Conservation (phyloP, 2,113 vertebrate species). For the Nansenia antarctica region DNA sequence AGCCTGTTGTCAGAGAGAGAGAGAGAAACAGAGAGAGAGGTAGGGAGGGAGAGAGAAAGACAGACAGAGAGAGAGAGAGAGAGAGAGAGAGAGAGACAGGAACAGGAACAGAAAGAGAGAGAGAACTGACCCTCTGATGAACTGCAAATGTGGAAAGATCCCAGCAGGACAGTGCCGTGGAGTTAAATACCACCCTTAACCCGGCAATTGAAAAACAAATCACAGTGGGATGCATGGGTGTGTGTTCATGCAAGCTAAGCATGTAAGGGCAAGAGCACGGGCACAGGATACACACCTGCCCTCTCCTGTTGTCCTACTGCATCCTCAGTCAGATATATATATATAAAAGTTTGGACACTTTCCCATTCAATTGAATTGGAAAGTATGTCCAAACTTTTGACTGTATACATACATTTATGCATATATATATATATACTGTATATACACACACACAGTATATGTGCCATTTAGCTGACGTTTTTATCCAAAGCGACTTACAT, state of each 20-base stretch:
- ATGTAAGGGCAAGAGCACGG: too few relatives aligned
- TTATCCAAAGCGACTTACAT: too few relatives aligned
- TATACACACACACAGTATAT: too few relatives aligned
- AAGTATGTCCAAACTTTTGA: too few relatives aligned
- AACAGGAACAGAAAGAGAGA: slow-evolving; percentile 40
- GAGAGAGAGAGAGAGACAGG: background rate
- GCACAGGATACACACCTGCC: too few relatives aligned
- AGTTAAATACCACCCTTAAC: slow-evolving; percentile 69
- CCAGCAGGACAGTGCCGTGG: slow-evolving; percentile 59
- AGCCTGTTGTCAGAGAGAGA: slow-evolving; percentile 22
- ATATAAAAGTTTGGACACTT: too few relatives aligned
- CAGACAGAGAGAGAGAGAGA: slow-evolving; percentile 1
- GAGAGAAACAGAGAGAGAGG: slow-evolving; percentile 12
- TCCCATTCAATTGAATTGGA: too few relatives aligned
- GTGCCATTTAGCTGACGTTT: too few relatives aligned
- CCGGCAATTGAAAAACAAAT: slow-evolving; percentile 53
- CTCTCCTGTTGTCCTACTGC: background rate
- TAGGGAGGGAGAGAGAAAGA: background rate
- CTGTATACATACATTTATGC: too few relatives aligned
- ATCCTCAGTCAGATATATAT: too few relatives aligned
- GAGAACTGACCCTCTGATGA: slow-evolving; percentile 77
- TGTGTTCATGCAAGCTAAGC: background rate
- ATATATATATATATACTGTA: too few relatives aligned
- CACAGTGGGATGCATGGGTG: background rate
- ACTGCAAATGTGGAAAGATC: slow-evolving; percentile 71